Evolutionary conservation across 2,797 vertebrate species (phyloP).

Genomic region (Cuniculus paca): DNA sequence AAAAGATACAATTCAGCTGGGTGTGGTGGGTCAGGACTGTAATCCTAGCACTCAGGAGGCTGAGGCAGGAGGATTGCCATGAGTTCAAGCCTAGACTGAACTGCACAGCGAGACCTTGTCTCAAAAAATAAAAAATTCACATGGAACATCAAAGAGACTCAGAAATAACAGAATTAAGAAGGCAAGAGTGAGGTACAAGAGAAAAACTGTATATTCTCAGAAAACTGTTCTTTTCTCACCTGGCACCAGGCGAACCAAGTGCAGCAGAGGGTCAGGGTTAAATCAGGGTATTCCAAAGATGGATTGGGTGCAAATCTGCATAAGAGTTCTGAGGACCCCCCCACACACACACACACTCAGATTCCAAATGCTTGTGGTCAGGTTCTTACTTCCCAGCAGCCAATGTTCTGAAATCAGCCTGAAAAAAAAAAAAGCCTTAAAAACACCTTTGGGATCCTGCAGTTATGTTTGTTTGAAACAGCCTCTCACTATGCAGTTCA

Average conservation of each 20-base stretch:
- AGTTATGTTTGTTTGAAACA: not conserved
- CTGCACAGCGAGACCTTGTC: too few relatives aligned
- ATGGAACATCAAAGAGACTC: slow-evolving; percentile 15
- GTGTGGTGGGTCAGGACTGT: too few relatives aligned
- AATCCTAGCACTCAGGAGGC: too few relatives aligned
- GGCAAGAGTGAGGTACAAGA: not conserved
- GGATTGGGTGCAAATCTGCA: not conserved
- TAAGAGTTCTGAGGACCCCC: not conserved
- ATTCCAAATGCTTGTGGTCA: not conserved
- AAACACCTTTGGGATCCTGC: not conserved
- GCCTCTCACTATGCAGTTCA: not conserved
- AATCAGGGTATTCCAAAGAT: not conserved
- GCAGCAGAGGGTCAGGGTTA: not conserved
- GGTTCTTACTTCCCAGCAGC: not conserved
- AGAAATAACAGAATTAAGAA: not conserved
- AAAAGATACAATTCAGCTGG: not conserved
- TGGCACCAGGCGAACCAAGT: not conserved
- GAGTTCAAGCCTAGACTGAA: too few relatives aligned
- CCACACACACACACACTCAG: not conserved
- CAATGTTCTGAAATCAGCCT: not conserved
- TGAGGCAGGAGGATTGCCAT: too few relatives aligned
- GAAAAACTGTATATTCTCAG: not conserved
- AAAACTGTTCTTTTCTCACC: not conserved
- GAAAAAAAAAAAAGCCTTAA: not conserved
- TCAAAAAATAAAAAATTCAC: not conserved